Percentiles rank a stretch among this genome's conserved stretches.
phyloP scores from a whole-genome alignment of 2,113 vertebrate species.

The Pheucticus melanocephalus region DNA sequence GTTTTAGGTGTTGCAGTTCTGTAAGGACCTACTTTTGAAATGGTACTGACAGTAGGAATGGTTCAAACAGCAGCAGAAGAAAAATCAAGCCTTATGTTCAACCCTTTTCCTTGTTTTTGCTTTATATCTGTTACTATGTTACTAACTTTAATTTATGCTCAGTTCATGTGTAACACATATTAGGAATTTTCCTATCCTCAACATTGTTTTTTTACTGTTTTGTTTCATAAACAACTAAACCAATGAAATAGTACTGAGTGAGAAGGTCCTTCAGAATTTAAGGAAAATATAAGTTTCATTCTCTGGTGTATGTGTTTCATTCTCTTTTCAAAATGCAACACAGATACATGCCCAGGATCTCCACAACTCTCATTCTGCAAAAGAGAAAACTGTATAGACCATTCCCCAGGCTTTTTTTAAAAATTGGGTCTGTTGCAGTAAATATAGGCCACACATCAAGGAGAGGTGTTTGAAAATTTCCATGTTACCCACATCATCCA shows the following conservation, averaged over 20 bases:
- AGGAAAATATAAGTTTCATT: not conserved
- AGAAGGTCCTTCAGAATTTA: not conserved
- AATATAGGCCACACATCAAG: not conserved
- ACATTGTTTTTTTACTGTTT: not conserved
- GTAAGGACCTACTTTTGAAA: not conserved
- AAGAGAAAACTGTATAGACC: not conserved
- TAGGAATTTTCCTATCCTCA: not conserved
- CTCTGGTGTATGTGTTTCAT: not conserved
- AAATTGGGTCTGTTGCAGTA: not conserved
- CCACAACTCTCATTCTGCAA: not conserved
- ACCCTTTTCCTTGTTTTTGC: not conserved
- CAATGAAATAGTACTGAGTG: not conserved
- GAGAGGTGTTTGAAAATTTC: not conserved
- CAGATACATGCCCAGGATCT: not conserved
- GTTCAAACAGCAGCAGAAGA: not conserved
- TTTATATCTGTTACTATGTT: not conserved
- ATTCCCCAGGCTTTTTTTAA: not conserved
- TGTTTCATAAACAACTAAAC: not conserved
- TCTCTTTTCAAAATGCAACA: not conserved
- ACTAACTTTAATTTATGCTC: not conserved
- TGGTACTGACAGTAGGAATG: not conserved
- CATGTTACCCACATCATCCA: not conserved
- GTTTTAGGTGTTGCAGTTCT: not conserved
- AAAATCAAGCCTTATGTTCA: not conserved
- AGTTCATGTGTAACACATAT: not conserved